Conservation (phyloP, 2,113 vertebrate genomes). For the Chaenogobius annularis region DNA sequence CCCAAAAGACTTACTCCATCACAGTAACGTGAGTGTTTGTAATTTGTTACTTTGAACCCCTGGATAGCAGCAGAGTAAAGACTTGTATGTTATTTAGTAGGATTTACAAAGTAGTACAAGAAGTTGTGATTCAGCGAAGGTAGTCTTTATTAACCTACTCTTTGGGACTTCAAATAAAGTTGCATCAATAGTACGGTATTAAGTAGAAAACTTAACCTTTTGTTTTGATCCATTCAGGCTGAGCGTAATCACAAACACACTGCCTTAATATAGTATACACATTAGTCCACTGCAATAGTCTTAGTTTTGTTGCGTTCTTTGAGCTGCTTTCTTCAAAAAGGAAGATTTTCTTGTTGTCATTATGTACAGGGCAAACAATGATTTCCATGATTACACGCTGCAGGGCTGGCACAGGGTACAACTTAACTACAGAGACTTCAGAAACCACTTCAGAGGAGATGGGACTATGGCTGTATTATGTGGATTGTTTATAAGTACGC, state of each 20-base stretch:
- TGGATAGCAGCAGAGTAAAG: too few species aligned
- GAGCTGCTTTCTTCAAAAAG: conserved; percentile 17
- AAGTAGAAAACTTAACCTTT: neutral
- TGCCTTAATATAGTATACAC: neutral
- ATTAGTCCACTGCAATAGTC: neutral
- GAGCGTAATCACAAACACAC: neutral
- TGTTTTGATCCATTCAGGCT: neutral
- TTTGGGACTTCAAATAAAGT: neutral
- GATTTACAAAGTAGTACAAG: neutral
- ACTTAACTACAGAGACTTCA: conserved; percentile 38
- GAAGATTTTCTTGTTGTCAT: conserved; percentile 34
- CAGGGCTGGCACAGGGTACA: conserved; percentile 29
- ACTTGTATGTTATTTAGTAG: neutral
- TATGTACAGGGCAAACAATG: conserved; percentile 56
- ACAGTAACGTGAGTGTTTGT: too few species aligned
- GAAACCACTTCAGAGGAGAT: conserved; percentile 46
- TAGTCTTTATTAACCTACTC: neutral
- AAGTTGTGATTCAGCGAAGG: neutral
- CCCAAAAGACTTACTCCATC: too few species aligned
- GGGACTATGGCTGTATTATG: conserved; percentile 11
- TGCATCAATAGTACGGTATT: too few species aligned
- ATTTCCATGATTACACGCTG: conserved; percentile 58
- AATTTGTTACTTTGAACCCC: too few species aligned
- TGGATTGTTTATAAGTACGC: conserved; percentile 5
- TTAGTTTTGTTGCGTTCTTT: conserved; percentile 7